Evolutionary conservation across 2,797 vertebrate genomes (phyloP).

Genomic region (Galago senegalensis): DNA sequence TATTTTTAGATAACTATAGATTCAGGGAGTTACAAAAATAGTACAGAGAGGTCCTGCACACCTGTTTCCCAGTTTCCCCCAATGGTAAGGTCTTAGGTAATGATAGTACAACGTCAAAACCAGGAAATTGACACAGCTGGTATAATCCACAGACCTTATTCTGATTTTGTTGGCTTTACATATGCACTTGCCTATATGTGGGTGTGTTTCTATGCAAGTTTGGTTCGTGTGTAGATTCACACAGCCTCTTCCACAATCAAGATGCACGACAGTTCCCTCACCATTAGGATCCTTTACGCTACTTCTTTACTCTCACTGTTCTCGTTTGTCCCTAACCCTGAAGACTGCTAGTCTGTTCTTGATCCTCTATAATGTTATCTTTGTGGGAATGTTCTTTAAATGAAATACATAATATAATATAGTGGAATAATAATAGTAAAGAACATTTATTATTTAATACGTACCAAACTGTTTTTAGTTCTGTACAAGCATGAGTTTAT

Average conservation of each 20-base stretch:
- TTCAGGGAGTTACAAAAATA: conserved; percentile 41
- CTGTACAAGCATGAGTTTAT: neutral
- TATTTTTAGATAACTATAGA: neutral
- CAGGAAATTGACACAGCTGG: neutral
- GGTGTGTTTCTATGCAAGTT: neutral
- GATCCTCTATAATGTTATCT: neutral
- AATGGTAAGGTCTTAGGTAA: neutral
- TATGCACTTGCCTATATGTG: neutral
- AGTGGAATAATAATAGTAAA: neutral
- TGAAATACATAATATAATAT: neutral
- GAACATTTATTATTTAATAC: neutral
- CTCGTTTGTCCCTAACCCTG: neutral
- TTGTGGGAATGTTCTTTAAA: neutral
- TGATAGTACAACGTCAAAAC: neutral
- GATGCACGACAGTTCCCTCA: neutral
- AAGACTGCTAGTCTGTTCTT: neutral
- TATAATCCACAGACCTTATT: neutral
- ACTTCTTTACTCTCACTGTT: neutral
- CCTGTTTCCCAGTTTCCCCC: neutral
- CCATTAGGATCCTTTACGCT: fast-evolving
- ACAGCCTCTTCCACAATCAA: neutral
- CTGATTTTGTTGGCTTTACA: neutral
- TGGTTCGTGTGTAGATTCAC: neutral
- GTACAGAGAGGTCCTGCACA: neutral
- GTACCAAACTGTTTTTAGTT: neutral